Evolutionary conservation across 1,140 invertebrate species (phyloP), one percentile per base, ranked within the genome.

Genomic region (Drosophila fuyamai): DNA sequence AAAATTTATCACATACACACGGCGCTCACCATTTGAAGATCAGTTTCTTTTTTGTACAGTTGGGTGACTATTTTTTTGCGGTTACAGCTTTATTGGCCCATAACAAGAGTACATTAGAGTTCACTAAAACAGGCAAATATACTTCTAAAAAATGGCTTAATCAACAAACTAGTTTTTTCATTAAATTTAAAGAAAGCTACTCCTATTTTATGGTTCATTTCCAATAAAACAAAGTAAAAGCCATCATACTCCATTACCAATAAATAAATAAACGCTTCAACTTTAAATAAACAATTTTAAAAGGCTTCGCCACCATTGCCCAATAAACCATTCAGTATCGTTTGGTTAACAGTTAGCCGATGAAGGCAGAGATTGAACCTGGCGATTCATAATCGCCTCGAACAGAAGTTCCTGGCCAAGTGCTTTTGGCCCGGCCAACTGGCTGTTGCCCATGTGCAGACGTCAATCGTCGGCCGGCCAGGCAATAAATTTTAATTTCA

Each of bases 401-500:
- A 51, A 67, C 73, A 76, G 73, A 66, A 67, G 62, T 63, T 55
- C 29, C 46, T 61, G 54, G 41, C 60, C 56, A 68, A 66, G 75
- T 55, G 55, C 59, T 70, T 71, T 72, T 55, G 40, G 57, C 18
- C 47, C 47, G 72, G 59, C 66, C 76, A 84, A 48, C 43, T 48
- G 46, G 46, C 60, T 41, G 14, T 46, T 68, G 50, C 50, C 62
- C 74, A 77, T 85, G 81, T 71, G 79, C 77, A 65, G 61, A 80
- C 84, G 80, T 88, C 84, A 89, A 88, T 84, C 84, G 84, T 41
- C 18, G 80, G 61, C 47, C 53, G 84, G 68, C 70, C 73, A 67
- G 60, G 84, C 77, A 89, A 89, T 89, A 89, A 89, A 89, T 89
- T 89, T 84, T 68, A 90, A 84, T 89, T 89, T 89, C 86, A 90